Conservation (phyloP, 2,113 vertebrate genomes). For the Pogona vitticeps region DNA sequence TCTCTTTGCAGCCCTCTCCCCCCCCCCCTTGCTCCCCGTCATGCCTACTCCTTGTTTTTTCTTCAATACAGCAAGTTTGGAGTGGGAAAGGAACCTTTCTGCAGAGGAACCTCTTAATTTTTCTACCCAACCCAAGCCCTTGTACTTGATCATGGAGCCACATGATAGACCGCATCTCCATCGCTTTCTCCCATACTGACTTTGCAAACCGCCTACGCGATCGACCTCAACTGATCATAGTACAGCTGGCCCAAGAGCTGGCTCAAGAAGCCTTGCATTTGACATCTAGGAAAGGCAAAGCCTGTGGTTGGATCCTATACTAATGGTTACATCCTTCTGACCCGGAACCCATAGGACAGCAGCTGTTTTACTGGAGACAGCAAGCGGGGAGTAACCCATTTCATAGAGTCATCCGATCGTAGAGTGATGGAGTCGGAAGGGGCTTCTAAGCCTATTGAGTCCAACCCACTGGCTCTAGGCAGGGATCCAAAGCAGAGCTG, state of each 20-base stretch:
- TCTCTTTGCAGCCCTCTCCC: not conserved
- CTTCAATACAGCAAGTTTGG: not conserved
- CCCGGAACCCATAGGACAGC: not conserved
- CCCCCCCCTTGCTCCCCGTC: too few relatives aligned
- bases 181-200: not conserved
- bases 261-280: not conserved
- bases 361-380: not conserved
- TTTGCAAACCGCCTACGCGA: not conserved
- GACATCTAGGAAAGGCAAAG: not conserved
- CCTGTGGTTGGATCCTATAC: not conserved
- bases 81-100: not conserved
- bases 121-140: not conserved
- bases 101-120: not conserved
- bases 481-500: too few relatives aligned
- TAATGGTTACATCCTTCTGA: not conserved
- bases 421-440: not conserved
- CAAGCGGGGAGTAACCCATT: too few relatives aligned
- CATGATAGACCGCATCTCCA: too few relatives aligned
- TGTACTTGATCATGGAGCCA: too few relatives aligned
- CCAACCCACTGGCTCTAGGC: not conserved
- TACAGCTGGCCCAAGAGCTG: not conserved
- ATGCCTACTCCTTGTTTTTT: not conserved
- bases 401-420: too few relatives aligned
- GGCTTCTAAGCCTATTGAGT: not conserved
- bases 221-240: not conserved